Conservation (phyloP, 2,888 invertebrate species). For the Augiades crinisus region DNA sequence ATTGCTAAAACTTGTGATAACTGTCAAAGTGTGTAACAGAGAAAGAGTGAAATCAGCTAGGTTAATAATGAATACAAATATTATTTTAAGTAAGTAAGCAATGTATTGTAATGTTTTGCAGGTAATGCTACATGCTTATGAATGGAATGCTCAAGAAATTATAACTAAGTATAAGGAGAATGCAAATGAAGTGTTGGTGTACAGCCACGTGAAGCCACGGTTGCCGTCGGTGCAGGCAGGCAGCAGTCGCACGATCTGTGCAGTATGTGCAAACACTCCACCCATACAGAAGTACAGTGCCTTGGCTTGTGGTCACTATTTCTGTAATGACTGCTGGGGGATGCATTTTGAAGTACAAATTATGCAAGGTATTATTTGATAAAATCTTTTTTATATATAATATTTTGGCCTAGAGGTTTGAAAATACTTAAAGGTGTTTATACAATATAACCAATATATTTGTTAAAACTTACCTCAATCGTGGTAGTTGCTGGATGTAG, state of each 20-base stretch:
- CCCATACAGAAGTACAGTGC: conserved; percentile 87
- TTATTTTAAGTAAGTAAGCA: too few species aligned
- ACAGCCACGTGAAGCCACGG: conserved; percentile 70
- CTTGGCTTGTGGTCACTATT: conserved; percentile 94
- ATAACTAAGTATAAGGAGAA: conserved; percentile 91
- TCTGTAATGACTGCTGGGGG: conserved; percentile 98
- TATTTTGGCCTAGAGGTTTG: too few species aligned
- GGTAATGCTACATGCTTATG: conserved; percentile 93
- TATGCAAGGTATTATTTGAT: conserved; percentile 89
- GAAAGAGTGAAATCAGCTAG: too few species aligned
- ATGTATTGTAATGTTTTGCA: too few species aligned
- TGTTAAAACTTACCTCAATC: too few species aligned
- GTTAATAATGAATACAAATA: too few species aligned
- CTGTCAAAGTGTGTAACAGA: too few species aligned
- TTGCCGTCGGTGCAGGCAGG: conserved; percentile 50
- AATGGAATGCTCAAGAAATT: conserved; percentile 93
- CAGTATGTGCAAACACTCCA: conserved; percentile 88
- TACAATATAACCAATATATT: too few species aligned
- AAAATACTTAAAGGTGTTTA: too few species aligned
- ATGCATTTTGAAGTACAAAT: conserved; percentile 98
- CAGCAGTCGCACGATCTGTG: conserved; percentile 80
- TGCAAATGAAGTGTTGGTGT: conserved; percentile 83
- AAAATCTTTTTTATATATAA: too few species aligned
- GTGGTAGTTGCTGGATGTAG: too few species aligned
- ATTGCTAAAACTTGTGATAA: too few species aligned